phyloP scores from a whole-genome alignment of 1,140 invertebrate species.

The Drosophila pallidifrons region DNA sequence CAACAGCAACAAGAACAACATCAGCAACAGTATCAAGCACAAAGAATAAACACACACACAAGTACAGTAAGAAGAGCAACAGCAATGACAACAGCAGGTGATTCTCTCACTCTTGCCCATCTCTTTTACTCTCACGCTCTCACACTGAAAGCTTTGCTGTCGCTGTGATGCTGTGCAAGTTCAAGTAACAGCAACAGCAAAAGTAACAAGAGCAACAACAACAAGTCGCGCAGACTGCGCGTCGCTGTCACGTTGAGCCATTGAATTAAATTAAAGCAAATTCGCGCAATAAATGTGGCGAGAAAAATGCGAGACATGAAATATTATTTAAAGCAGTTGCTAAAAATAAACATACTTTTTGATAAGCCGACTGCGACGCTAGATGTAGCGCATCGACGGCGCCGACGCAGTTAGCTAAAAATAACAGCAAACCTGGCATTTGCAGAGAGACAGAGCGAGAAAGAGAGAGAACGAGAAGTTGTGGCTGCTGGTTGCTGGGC shows the following conservation, averaged over 20 bases:
- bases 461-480: conserved; percentile 1
- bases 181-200: conserved; percentile 23
- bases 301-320: conserved; percentile 23
- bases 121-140: conserved; percentile 3
- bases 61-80: conserved; percentile 7
- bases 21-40: conserved; percentile 44
- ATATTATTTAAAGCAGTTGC: conserved; percentile 63
- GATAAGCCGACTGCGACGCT: conserved; percentile 64
- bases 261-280: conserved; percentile 76
- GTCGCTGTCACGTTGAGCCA: conserved; percentile 41
- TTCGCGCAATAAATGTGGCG: conserved; percentile 61
- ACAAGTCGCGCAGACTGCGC: conserved; percentile 25
- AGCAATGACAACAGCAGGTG: conserved; percentile 50
- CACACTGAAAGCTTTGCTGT: conserved; percentile 8
- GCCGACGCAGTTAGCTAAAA: conserved; percentile 54
- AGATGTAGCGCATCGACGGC: conserved; percentile 26
- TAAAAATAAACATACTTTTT: conserved; percentile 68
- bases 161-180: conserved; percentile 38
- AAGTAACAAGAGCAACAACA: conserved; percentile 15
- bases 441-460: conserved; percentile 1
- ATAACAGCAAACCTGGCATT: conserved; percentile 35
- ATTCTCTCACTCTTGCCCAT: conserved; percentile 6
- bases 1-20: conserved; percentile 52
- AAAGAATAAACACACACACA: conserved; percentile 23
- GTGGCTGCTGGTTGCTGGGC: conserved; percentile 20